phyloP scores from a whole-genome alignment of 2,888 invertebrate genomes.

The Phalera bucephala region DNA sequence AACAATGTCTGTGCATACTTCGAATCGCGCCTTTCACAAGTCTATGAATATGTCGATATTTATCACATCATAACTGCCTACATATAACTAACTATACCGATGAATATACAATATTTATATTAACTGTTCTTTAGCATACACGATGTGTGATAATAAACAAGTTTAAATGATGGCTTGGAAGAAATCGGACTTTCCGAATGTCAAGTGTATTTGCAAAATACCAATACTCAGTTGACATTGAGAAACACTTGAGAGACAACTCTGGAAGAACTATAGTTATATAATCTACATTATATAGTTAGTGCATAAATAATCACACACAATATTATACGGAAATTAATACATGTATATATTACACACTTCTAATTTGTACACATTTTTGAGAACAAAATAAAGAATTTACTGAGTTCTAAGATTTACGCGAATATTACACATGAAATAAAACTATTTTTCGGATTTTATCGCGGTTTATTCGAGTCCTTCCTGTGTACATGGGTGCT shows the following conservation, averaged over 20 bases:
- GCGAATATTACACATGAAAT: too few species aligned
- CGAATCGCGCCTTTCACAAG: conserved; percentile 31
- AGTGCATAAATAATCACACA: too few species aligned
- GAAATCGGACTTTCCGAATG: conserved; percentile 5
- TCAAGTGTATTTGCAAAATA: not conserved
- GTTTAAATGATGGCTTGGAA: conserved; percentile 12
- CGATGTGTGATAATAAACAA: conserved; percentile 8
- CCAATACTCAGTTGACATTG: not conserved
- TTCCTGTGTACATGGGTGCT: too few species aligned
- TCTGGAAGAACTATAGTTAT: conserved; percentile 18
- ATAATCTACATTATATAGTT: too few species aligned
- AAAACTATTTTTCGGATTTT: too few species aligned
- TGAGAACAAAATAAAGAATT: too few species aligned
- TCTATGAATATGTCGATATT: conserved; percentile 36
- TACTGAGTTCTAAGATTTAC: too few species aligned
- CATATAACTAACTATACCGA: conserved; percentile 36
- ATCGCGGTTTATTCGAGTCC: too few species aligned
- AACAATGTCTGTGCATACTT: conserved; percentile 29
- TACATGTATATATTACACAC: too few species aligned
- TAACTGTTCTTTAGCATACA: conserved; percentile 16
- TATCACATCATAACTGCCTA: conserved; percentile 51
- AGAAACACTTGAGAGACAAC: not conserved
- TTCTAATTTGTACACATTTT: not conserved
- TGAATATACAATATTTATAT: conserved; percentile 39
- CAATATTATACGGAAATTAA: too few species aligned